A percentile compares a stretch with the other conserved stretches of the same genome.
These are phyloP conservation scores for Drosophila persimilis DNA, from an alignment of 1,140 invertebrate genomes.

Conservation along the genomic window DNA sequence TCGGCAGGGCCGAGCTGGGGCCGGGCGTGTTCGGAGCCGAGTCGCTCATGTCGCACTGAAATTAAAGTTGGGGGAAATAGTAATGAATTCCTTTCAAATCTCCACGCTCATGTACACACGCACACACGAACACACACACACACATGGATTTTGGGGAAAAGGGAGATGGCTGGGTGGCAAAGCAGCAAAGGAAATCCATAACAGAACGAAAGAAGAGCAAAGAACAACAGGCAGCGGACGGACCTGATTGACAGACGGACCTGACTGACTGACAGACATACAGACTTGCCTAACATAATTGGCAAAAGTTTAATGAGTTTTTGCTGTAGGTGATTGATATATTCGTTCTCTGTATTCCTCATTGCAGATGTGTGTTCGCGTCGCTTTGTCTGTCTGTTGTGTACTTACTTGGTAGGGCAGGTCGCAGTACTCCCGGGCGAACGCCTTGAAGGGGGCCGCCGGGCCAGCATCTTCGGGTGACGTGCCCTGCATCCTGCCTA, in stretches of 20 bases:
- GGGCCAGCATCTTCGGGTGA: slow-evolving; percentile 41
- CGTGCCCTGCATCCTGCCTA: slow-evolving; percentile 55
- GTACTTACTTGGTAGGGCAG: slow-evolving; percentile 66
- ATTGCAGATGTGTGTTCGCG: slow-evolving; percentile 11
- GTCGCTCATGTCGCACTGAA: slow-evolving; percentile 68
- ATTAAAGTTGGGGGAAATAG: slow-evolving; percentile 11
- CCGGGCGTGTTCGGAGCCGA: slow-evolving; percentile 71
- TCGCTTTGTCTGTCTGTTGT: not conserved
- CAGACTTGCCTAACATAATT: slow-evolving; percentile 58
- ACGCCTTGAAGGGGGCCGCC: slow-evolving; percentile 37
- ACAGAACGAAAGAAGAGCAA: not conserved
- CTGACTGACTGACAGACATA: too few species aligned
- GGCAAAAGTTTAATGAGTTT: slow-evolving; percentile 68
- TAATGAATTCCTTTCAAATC: not conserved
- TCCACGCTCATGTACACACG: not conserved
- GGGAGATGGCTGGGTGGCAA: too few species aligned
- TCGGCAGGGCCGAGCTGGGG: slow-evolving; percentile 48
- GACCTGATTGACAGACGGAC: too few species aligned
- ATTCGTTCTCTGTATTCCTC: slow-evolving; percentile 20
- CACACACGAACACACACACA: not conserved
- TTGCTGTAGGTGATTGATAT: slow-evolving; percentile 70
- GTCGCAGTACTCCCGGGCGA: slow-evolving; percentile 54
- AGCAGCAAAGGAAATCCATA: too few species aligned
- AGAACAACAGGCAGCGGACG: slow-evolving; percentile 17
- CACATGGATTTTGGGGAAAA: slow-evolving; percentile 6